Evolutionary conservation across 2,113 vertebrate species (phyloP).

Genomic region (Macroglossus sobrinus): DNA sequence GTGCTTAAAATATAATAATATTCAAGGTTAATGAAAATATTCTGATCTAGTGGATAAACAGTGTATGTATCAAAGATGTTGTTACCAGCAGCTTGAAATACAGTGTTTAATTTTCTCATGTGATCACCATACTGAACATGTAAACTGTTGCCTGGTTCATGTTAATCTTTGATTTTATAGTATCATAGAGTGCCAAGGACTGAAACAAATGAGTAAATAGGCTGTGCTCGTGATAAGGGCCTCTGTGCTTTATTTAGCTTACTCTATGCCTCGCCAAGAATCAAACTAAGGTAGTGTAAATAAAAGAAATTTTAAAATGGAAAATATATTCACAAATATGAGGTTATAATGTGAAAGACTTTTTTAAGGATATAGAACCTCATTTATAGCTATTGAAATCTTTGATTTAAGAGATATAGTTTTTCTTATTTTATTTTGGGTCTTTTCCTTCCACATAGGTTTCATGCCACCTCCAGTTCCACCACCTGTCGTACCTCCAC

Average conservation of each 20-base stretch:
- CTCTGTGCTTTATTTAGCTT: background rate
- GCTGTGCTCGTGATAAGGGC: too few relatives aligned
- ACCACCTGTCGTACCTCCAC: conserved; percentile 87
- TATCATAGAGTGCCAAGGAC: background rate
- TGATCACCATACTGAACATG: background rate
- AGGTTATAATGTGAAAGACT: background rate
- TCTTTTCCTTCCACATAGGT: conserved; percentile 78
- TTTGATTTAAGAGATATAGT: background rate
- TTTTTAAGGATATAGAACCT: background rate
- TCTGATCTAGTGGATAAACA: background rate
- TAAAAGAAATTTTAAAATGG: background rate
- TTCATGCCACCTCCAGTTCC: conserved; percentile 91
- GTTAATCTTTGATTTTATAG: background rate
- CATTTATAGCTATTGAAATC: background rate
- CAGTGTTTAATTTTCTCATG: background rate
- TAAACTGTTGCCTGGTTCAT: background rate
- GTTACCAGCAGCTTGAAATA: background rate
- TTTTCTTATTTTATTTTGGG: background rate
- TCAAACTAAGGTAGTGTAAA: background rate
- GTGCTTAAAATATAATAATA: background rate
- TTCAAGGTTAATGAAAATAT: background rate
- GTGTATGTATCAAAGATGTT: background rate
- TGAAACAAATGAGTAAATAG: background rate
- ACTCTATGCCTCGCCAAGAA: background rate
- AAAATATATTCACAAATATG: background rate